Percentiles rank a stretch among this genome's conserved stretches.
phyloP scores from a whole-genome alignment of 1,140 invertebrate genomes.

The Charaxes varanes region DNA sequence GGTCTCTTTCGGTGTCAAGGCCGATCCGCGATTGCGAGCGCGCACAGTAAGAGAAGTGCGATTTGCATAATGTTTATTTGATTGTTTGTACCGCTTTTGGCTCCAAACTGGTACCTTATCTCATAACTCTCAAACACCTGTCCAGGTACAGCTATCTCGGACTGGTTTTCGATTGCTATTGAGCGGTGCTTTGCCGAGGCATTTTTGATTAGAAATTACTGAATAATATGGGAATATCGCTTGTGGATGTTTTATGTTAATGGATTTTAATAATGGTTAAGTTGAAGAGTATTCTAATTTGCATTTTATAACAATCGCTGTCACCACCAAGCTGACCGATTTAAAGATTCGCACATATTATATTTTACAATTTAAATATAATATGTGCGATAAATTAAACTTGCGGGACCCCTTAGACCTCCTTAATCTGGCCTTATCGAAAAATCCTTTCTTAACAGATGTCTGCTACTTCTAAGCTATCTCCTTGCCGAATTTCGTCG shows the following conservation, averaged over 20 bases:
- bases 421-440: too few species aligned
- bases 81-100: slow-evolving; percentile 43
- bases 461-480: too few species aligned
- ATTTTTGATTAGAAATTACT: slow-evolving; percentile 15
- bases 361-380: too few species aligned
- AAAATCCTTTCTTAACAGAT: too few species aligned
- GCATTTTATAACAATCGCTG: too few species aligned
- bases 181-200: slow-evolving; percentile 6
- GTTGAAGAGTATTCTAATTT: too few species aligned
- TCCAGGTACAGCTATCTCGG: slow-evolving; percentile 13
- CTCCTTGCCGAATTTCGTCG: too few species aligned
- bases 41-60: slow-evolving; percentile 15
- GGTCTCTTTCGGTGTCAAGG: slow-evolving; percentile 32
- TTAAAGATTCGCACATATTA: too few species aligned
- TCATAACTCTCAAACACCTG: slow-evolving; percentile 26
- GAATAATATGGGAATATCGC: slow-evolving; percentile 8
- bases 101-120: slow-evolving; percentile 24
- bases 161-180: slow-evolving; percentile 12
- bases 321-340: too few species aligned
- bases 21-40: too few species aligned
- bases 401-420: too few species aligned
- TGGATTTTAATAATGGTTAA: slow-evolving; percentile 8
- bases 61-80: slow-evolving; percentile 61
- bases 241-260: slow-evolving; percentile 4
- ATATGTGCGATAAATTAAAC: too few species aligned